Evolutionary conservation across 2,113 vertebrate genomes (phyloP), one percentile per base, ranked within the genome.

Genomic region (Istiophorus platypterus): DNA sequence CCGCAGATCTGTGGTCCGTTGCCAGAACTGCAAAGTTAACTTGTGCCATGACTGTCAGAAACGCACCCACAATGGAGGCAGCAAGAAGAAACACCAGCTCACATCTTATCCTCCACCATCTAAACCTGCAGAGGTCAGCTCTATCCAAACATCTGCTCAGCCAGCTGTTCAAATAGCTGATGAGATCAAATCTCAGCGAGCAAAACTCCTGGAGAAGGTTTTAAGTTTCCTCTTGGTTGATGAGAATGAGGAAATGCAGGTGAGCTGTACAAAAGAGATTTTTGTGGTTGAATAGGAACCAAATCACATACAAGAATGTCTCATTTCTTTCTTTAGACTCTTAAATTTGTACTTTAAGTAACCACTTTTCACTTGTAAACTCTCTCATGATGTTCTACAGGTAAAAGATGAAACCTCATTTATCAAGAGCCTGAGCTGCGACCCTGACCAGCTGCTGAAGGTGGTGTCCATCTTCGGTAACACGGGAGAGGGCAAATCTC

Each of bases 381-480:
- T 72, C 1, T 73, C 18, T 69, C 34, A n/a, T 66, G 13, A 78
- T 47, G 34, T 27, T 31, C 15, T 4, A 0, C 94, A 99, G 98
- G 95, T 99, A 87, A 96, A 94, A 54, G 96, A 97, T 82, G 98
- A 99, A 89, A 94, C 96, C 29, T 97, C 96, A 3, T 99, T 99
- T 77, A 92, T 99, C 84, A 96, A 95, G 92, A 96, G 95, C 79
- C 94, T 99, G 76, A 93, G 95, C 92, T 99, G 97, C 86, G 93
- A 90, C 47, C 95, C 97, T 7, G 97, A 98, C 24, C 97, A 98
- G 81, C 95, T 98, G 73, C 93, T 99, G 89, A 99, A 99, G 91
- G 98, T 99, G 90, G 97, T 99, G 89, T 99, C 98, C 86, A 98
- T 99, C 93, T 99, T 99, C 92, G 98, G 98, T 78, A 99, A 99